Conservation (phyloP, 64 coral and sea anemone genomes). For the Catalaphyllia jardinei region DNA sequence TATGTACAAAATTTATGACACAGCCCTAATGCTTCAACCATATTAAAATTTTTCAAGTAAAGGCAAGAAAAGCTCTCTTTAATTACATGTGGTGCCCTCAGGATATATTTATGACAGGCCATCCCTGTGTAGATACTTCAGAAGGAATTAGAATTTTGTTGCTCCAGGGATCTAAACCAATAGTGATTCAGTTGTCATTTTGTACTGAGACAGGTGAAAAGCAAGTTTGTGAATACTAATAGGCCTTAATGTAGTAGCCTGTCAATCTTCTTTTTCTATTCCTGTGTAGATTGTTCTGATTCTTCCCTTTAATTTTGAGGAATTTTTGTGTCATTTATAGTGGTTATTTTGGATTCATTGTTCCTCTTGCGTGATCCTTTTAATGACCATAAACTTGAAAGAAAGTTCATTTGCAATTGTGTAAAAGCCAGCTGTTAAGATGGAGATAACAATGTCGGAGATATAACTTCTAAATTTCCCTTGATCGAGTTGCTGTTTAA, state of each 20-base stretch:
- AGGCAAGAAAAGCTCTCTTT: not conserved
- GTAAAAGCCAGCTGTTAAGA: not conserved
- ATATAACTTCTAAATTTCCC: constrained; percentile 25
- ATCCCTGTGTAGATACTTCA: constrained; percentile 1
- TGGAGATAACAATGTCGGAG: not conserved
- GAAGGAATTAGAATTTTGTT: constrained; percentile 15
- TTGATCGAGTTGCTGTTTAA: constrained; percentile 16
- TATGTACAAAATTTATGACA: not conserved
- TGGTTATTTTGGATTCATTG: not conserved
- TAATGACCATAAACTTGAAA: not conserved
- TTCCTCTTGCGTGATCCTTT: not conserved
- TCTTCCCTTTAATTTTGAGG: not conserved
- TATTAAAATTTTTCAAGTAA: constrained; percentile 3
- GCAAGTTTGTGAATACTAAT: not conserved
- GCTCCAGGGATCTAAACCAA: not conserved
- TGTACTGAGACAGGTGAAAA: constrained; percentile 9
- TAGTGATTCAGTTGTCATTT: constrained; percentile 29
- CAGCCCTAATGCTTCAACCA: not conserved
- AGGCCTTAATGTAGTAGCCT: not conserved
- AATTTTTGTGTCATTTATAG: not conserved
- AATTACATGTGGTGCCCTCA: constrained; percentile 14
- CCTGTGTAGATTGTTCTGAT: not conserved
- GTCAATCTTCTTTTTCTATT: not conserved
- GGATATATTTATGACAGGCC: constrained; percentile 6
- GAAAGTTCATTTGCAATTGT: not conserved